Evolutionary conservation across 2,888 invertebrate genomes (phyloP).

Genomic region (Sarcophaga carnaria): DNA sequence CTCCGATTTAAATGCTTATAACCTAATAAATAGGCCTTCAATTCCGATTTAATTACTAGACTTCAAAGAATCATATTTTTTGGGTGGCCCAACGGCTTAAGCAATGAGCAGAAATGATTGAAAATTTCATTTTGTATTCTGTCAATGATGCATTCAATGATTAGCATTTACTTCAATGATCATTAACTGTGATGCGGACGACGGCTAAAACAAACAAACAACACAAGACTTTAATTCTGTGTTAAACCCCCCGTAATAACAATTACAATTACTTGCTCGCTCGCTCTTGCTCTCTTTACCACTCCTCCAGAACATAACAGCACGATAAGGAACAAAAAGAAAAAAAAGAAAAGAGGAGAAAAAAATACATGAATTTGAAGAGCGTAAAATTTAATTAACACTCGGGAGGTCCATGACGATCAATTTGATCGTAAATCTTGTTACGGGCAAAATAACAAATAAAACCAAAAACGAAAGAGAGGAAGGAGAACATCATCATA

Average conservation of each 20-base stretch:
- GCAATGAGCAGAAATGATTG: no score
- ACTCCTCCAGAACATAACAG: background rate
- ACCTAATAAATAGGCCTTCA: no score
- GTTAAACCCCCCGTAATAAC: no score
- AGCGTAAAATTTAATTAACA: constrained; percentile 77
- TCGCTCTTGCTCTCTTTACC: background rate
- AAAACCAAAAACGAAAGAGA: constrained; percentile 34
- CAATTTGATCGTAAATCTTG: constrained; percentile 80
- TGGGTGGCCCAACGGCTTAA: no score
- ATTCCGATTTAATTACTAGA: no score
- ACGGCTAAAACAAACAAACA: constrained; percentile 7
- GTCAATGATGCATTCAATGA: constrained; percentile 56
- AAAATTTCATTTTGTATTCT: constrained; percentile 25
- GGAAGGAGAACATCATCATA: constrained; percentile 34
- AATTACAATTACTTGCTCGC: no score
- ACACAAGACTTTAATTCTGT: background rate
- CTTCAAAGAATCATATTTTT: no score
- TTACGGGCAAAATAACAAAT: constrained; percentile 51
- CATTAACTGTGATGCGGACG: constrained; percentile 20
- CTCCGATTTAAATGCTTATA: no score
- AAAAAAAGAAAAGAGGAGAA: no score
- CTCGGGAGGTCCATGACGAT: constrained; percentile 80
- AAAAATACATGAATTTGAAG: constrained; percentile 41
- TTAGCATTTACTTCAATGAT: constrained; percentile 47
- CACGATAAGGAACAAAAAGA: background rate